Evolutionary conservation across 2,888 invertebrate species (phyloP).

Genomic region (Antheraea assamensis): DNA sequence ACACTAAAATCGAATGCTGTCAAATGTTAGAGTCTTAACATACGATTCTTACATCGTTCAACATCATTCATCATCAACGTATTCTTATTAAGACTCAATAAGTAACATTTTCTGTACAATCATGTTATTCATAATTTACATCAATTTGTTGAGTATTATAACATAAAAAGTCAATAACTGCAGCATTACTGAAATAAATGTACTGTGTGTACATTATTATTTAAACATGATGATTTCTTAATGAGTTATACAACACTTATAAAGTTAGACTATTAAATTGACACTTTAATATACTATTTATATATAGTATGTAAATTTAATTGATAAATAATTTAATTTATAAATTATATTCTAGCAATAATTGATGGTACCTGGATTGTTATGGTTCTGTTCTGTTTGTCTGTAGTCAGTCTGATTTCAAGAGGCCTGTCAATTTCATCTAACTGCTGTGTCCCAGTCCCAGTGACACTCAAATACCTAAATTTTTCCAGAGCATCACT

Average conservation of each 20-base stretch:
- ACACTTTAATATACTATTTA: background rate
- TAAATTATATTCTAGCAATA: background rate
- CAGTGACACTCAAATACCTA: conserved; percentile 87
- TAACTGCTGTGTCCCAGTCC: conserved; percentile 72
- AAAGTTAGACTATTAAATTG: background rate
- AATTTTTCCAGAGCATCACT: conserved; percentile 98
- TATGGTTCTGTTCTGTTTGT: conserved; percentile 92
- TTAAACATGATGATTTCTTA: no score
- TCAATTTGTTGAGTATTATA: background rate
- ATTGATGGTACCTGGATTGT: conserved; percentile 88
- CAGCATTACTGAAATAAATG: background rate
- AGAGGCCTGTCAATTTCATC: conserved; percentile 85
- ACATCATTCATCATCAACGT: no score
- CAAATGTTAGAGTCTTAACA: no score
- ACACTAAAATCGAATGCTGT: no score
- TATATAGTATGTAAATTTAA: no score
- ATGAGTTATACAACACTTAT: background rate
- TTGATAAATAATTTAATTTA: no score
- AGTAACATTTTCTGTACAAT: background rate
- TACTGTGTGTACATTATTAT: no score
- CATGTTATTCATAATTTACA: background rate
- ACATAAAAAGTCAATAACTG: background rate
- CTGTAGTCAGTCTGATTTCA: conserved; percentile 94
- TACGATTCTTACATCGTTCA: no score
- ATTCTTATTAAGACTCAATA: background rate